phyloP scores from a whole-genome alignment of 2,113 vertebrate species.

The Alces alces region DNA sequence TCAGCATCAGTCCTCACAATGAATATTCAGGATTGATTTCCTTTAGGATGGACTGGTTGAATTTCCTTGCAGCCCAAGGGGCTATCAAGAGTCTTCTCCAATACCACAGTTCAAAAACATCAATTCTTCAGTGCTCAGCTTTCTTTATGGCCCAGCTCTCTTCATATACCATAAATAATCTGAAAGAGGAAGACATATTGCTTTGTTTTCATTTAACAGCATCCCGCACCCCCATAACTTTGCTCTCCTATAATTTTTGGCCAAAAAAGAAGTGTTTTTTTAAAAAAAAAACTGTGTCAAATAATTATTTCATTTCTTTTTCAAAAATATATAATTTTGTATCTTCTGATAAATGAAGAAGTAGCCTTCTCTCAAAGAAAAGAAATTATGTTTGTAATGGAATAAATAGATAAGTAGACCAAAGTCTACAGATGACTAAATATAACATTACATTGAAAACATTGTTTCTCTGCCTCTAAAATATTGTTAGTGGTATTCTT shows the following conservation, averaged over 20 bases:
- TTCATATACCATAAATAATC: background rate
- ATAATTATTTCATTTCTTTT: background rate
- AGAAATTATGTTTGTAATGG: background rate
- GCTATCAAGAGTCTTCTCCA: background rate
- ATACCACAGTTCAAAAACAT: background rate
- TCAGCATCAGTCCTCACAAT: background rate
- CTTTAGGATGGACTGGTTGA: background rate
- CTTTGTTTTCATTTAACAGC: background rate
- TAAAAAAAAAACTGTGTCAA: background rate
- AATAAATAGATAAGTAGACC: background rate
- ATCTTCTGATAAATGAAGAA: background rate
- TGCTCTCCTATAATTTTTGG: background rate
- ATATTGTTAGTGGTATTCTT: background rate
- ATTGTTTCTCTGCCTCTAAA: background rate
- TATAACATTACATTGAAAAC: background rate
- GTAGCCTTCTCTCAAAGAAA: background rate
- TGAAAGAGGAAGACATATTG: background rate
- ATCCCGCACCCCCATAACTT: background rate
- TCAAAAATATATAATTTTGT: background rate
- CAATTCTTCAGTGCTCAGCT: background rate
- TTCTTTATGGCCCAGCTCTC: background rate
- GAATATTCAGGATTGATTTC: background rate
- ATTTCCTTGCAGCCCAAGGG: background rate
- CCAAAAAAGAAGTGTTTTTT: background rate
- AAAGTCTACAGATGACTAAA: background rate